Evolutionary conservation across 92 coral and sea anemone genomes (phyloP), one percentile per base, ranked within the genome.

Genomic region (Muricea muricata): DNA sequence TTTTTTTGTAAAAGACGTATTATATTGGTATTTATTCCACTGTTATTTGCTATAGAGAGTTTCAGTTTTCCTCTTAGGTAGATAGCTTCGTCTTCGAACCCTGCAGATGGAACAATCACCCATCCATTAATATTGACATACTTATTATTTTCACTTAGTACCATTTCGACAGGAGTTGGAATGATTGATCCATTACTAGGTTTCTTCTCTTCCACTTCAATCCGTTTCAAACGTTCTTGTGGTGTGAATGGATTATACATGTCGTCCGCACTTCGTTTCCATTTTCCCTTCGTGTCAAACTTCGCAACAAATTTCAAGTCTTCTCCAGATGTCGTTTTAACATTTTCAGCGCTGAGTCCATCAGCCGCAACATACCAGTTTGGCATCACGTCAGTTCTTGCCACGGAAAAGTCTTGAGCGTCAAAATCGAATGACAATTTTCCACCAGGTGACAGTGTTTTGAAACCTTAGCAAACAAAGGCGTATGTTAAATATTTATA

Each of bases 331-430:
- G 97, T 93, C 41, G 76, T 93, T 13, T 42, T 78, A 41, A 93
- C 68, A 14, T 82, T 79, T 21, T 54, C 82, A 4, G 97, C 84
- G 47, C 45, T 60, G 24, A 75, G 24, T 0, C 94, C 97, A 4
- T 82, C 72, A 0, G 92, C 85, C 29, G 93, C 52, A 32, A 93
- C 68, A 45, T 84, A 93, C 94, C 94, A 93, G 33, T 86, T 93
- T 7, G 97, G 94, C 97, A 93, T 93, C 58, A 91, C 87, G 75
- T 93, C 97, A 10, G 93, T 93, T 12, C 93, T 87, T 11, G 97
- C 91, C 14, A 91, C 94, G 32, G 85, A 88, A 90, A 89, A 91
- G 76, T 91, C 42, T 35, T 35, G 48, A 24, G 97, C 88, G 70
- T 78, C 45, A 11, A 88, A 88, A 8, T 81, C 46, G 15, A 93